Evolutionary conservation across 2,888 invertebrate species (phyloP).

Genomic region (Palloptera scutellata): DNA sequence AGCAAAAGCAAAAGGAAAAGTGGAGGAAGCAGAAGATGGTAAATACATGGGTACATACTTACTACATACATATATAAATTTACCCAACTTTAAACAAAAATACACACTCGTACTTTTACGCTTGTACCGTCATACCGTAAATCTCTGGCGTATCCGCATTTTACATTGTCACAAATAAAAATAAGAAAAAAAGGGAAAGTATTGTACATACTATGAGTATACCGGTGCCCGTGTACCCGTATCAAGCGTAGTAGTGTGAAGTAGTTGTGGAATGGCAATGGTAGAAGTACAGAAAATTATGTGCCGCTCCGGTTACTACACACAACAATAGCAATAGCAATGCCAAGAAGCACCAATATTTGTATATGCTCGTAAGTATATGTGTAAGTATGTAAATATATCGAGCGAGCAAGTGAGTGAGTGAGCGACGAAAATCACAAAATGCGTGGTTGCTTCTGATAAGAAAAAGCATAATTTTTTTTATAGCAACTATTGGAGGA

Average conservation of each 20-base stretch:
- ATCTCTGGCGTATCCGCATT: not conserved
- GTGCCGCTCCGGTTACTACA: no score
- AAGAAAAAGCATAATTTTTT: conserved; percentile 36
- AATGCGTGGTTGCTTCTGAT: conserved; percentile 46
- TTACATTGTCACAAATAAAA: conserved; percentile 12
- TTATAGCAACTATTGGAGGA: conserved; percentile 40
- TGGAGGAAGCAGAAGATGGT: conserved; percentile 1
- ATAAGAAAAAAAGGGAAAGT: no score
- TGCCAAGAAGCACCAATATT: not conserved
- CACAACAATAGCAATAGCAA: no score
- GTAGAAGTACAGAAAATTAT: no score
- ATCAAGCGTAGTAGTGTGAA: no score
- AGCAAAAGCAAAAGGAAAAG: not conserved
- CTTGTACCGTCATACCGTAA: not conserved
- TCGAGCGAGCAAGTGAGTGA: no score
- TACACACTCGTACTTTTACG: not conserved
- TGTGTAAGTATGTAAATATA: not conserved
- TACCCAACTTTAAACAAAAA: no score
- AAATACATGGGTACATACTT: not conserved
- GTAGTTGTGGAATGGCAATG: no score
- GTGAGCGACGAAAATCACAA: conserved; percentile 36
- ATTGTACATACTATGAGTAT: no score
- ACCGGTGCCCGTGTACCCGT: no score
- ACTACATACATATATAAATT: not conserved
- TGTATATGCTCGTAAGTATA: not conserved